phyloP scores from a whole-genome alignment of 2,888 invertebrate species.

The Eudemis profundana region DNA sequence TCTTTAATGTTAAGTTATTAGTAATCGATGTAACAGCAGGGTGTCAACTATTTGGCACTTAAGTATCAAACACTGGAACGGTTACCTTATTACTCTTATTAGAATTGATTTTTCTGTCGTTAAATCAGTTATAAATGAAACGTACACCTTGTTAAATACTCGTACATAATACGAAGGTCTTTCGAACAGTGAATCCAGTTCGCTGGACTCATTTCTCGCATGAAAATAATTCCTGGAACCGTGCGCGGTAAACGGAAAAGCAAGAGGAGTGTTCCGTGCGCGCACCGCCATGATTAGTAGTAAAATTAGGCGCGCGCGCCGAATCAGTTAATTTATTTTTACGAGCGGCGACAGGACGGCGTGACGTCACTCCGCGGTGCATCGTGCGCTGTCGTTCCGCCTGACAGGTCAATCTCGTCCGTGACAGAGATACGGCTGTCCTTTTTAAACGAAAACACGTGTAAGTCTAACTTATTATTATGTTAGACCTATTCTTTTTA shows the following conservation, averaged over 20 bases:
- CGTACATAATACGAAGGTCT: too few relatives aligned
- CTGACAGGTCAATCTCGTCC: slow-evolving; percentile 6
- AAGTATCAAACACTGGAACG: too few relatives aligned
- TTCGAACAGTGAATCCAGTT: too few relatives aligned
- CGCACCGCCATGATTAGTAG: slow-evolving; percentile 47
- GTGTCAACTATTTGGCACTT: too few relatives aligned
- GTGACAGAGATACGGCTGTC: neutral
- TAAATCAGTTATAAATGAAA: too few relatives aligned
- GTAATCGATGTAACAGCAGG: too few relatives aligned
- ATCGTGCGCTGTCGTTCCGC: neutral
- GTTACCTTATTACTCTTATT: too few relatives aligned
- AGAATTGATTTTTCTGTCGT: too few relatives aligned
- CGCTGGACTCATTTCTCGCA: neutral
- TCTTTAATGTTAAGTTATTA: too few relatives aligned
- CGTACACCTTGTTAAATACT: too few relatives aligned
- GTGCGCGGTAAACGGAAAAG: slow-evolving; percentile 30
- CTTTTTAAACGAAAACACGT: slow-evolving; percentile 4
- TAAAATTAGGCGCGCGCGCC: slow-evolving; percentile 48
- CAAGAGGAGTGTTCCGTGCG: slow-evolving; percentile 37
- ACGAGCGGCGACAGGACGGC: slow-evolving; percentile 36
- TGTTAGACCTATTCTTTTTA: too few relatives aligned
- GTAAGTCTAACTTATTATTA: too few relatives aligned
- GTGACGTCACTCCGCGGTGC: slow-evolving; percentile 30
- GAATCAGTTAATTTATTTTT: slow-evolving; percentile 49
- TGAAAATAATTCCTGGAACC: slow-evolving; percentile 24